Evolutionary conservation across 2,888 invertebrate genomes (phyloP).

Genomic region (Dorcus parallelipipedus): DNA sequence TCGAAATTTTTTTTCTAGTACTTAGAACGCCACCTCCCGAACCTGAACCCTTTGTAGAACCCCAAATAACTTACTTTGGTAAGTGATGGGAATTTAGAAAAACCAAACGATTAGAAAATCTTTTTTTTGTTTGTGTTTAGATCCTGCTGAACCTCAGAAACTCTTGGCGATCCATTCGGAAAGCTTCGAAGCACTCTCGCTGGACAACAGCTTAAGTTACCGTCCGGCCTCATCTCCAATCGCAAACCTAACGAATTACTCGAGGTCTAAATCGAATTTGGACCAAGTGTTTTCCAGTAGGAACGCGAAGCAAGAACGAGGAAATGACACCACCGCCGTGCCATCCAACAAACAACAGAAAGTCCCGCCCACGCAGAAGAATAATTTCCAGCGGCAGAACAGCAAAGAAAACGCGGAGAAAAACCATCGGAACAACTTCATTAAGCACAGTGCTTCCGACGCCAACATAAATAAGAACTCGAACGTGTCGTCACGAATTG

Average conservation of each 20-base stretch:
- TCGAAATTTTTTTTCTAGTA: constrained; percentile 51
- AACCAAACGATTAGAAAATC: too few relatives aligned
- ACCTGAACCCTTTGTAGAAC: constrained; percentile 53
- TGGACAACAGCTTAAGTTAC: constrained; percentile 44
- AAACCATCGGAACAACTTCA: constrained; percentile 32
- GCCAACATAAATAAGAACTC: constrained; percentile 43
- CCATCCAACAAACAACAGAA: constrained; percentile 34
- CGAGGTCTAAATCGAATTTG: constrained; percentile 47
- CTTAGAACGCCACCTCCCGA: constrained; percentile 60
- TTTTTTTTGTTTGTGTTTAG: constrained; percentile 35
- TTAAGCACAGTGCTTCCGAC: constrained; percentile 47
- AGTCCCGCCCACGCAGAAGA: constrained; percentile 28
- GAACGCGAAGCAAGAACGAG: constrained; percentile 37
- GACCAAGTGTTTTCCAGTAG: constrained; percentile 44
- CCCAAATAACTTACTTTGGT: constrained; percentile 26
- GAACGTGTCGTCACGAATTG: constrained; percentile 25
- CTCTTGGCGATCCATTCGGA: constrained; percentile 33
- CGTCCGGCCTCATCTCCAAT: constrained; percentile 32
- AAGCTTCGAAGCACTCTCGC: constrained; percentile 43
- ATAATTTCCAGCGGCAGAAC: constrained; percentile 41
- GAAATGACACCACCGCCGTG: constrained; percentile 27
- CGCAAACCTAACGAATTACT: constrained; percentile 36
- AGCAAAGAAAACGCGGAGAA: constrained; percentile 44
- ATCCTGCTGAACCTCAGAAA: constrained; percentile 54
- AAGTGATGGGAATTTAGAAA: too few relatives aligned